phyloP scores from a whole-genome alignment of 23 tunicate species.

The Botrylloides violaceus region DNA sequence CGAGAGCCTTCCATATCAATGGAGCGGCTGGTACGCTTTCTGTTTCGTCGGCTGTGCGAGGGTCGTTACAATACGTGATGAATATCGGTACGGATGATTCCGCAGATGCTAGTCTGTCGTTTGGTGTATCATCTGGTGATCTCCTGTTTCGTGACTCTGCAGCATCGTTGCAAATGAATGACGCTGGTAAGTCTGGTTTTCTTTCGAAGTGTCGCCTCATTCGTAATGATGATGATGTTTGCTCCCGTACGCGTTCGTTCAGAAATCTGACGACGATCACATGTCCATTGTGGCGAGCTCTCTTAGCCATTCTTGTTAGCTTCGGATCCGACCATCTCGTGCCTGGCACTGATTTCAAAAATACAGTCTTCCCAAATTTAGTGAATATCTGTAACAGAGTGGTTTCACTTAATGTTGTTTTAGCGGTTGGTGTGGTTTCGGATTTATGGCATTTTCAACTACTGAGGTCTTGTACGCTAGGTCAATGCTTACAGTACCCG shows the following conservation, averaged over 20 bases:
- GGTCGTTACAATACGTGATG: constrained; percentile 63
- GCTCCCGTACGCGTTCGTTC: constrained; percentile 9
- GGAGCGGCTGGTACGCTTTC: constrained; percentile 1
- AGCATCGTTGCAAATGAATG: constrained; percentile 25
- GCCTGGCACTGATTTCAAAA: constrained; percentile 20
- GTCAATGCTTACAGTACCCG: too few relatives aligned
- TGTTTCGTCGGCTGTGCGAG: constrained; percentile 17
- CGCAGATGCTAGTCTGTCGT: neutral
- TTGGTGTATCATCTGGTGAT: neutral
- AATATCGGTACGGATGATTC: constrained; percentile 22
- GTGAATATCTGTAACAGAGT: constrained; percentile 36
- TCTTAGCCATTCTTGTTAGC: constrained; percentile 18
- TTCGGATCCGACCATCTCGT: constrained; percentile 39
- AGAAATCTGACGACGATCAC: constrained; percentile 51
- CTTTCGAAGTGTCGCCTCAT: constrained; percentile 10
- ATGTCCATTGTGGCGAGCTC: constrained; percentile 29
- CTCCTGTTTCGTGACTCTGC: constrained; percentile 2
- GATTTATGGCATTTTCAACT: too few relatives aligned
- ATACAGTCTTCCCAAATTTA: constrained; percentile 31
- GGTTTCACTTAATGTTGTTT: too few relatives aligned
- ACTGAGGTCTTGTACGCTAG: too few relatives aligned
- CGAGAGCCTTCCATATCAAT: constrained; percentile 24
- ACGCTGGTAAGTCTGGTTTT: constrained; percentile 23
- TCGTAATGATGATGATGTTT: neutral
- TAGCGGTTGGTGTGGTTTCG: too few relatives aligned